Base-by-base conservation (phyloP, 2,113 vertebrate genomes). In the Syngnathoides biaculeatus region DNA sequence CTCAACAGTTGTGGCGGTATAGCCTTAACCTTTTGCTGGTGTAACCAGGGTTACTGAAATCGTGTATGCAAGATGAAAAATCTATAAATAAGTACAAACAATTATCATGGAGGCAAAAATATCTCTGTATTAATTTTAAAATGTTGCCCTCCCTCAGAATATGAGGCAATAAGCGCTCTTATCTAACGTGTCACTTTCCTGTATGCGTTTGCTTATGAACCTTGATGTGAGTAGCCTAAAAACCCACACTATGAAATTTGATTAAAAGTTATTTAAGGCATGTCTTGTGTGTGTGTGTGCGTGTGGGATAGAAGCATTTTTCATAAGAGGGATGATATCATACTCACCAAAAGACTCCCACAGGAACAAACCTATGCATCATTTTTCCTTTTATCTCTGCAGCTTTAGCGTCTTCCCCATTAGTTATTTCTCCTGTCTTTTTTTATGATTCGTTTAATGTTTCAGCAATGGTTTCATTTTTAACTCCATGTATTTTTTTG, bases 251-350 rank as follows among this genome's bases (percentile, higher is more conserved):
- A 77, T 78, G 79, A 72, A 83, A 84, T 84, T 75, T 87, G 83
- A 89, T 89, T 87, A 85, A 86, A 88, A 82, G 84, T 87, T 86
- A 87, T 88, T 89, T 84, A 86, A 82, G 77, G 87, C 58, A 27
- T 60, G 50, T 17, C 76, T 47, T 68, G 61, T 42, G 61, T 69
- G 64, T 58, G 42, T 66, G 65, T 47, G 63, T 26, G 56, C 9
- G 42, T 19, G 59, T 19, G 24, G 56, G 0, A 13, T 69, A 40
- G 38, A 79, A 61, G 79, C 78, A 82, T 88, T 83, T 81, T 82
- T 89, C 88, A 87, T 78, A 87, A 83, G 83, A 86, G 82, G 73
- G 78, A 87, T 87, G 87, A 89, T 87, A 84, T 87, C 86, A 79
- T 80, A 73, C 78, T 74, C 83, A 61, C 84, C 71, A 67, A 74